Evolutionary conservation across 2,797 vertebrate species (phyloP).

Genomic region (Labeo calbasu): DNA sequence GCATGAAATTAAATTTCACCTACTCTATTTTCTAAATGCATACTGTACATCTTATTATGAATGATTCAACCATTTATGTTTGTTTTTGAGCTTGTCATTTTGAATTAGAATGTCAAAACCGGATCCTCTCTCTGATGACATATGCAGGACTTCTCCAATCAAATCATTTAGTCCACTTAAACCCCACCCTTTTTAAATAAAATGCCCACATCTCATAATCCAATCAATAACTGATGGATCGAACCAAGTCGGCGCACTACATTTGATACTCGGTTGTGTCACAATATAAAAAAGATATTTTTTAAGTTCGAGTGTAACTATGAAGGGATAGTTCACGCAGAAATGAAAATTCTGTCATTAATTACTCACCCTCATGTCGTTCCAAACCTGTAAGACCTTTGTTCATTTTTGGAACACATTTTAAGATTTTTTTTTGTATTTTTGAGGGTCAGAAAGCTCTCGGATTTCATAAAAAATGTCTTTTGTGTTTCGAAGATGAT

Average conservation of each 20-base stretch:
- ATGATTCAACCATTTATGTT: neutral
- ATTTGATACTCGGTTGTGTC: neutral
- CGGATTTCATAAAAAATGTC: too few species aligned
- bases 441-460: too few species aligned
- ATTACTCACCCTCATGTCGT: too few species aligned
- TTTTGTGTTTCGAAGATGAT: too few species aligned
- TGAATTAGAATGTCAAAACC: neutral
- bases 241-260: neutral
- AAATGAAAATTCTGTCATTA: neutral
- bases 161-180: neutral
- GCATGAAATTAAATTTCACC: neutral
- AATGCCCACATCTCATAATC: neutral
- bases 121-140: neutral
- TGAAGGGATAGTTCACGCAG: neutral
- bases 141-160: slow-evolving; percentile 2
- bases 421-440: too few species aligned
- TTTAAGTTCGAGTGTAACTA: neutral
- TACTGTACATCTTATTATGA: neutral
- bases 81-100: neutral
- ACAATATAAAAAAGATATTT: neutral
- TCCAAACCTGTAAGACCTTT: too few species aligned
- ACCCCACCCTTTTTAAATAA: too few species aligned
- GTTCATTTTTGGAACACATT: too few species aligned
- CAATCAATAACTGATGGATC: neutral
- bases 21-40: neutral